A percentile compares a stretch with the other conserved stretches of the same genome.
Conservation (phyloP, 2,797 vertebrate species). For the Protosalanx chinensis region DNA sequence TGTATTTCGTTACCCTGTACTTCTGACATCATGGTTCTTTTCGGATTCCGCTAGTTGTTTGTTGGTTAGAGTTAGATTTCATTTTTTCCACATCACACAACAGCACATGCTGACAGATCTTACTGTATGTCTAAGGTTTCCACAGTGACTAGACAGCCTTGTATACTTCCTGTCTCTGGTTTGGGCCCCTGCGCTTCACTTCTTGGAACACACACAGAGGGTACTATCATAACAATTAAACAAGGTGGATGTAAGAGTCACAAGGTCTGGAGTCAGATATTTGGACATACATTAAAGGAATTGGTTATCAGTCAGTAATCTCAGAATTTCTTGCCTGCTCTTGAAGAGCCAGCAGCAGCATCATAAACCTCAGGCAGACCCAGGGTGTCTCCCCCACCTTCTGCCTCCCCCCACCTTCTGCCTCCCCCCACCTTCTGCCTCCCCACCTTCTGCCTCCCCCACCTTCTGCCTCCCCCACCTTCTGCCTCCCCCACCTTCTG, state of each 20-base stretch:
- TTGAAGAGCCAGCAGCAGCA: neutral
- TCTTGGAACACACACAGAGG: conserved; percentile 36
- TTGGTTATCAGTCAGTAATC: neutral
- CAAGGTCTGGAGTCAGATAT: neutral
- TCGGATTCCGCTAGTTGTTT: neutral
- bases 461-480: neutral
- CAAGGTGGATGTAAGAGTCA: no score
- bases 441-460: no score
- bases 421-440: no score
- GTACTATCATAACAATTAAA: neutral
- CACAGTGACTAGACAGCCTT: conserved; percentile 55
- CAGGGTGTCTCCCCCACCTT: neutral
- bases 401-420: neutral
- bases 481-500: neutral
- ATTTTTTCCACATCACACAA: conserved; percentile 13
- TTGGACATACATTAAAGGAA: neutral
- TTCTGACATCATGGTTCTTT: conserved; percentile 10
- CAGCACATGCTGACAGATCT: conserved; percentile 32
- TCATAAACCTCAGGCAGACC: neutral
- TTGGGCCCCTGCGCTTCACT: conserved; percentile 19
- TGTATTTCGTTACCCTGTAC: no score
- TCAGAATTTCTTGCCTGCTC: neutral
- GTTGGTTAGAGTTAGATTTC: neutral
- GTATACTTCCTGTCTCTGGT: conserved; percentile 59
- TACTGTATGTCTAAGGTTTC: conserved; percentile 51